These are phyloP conservation scores for Heterodera schachtii DNA, from an alignment of 1,140 invertebrate species.

Conservation along the genomic window DNA sequence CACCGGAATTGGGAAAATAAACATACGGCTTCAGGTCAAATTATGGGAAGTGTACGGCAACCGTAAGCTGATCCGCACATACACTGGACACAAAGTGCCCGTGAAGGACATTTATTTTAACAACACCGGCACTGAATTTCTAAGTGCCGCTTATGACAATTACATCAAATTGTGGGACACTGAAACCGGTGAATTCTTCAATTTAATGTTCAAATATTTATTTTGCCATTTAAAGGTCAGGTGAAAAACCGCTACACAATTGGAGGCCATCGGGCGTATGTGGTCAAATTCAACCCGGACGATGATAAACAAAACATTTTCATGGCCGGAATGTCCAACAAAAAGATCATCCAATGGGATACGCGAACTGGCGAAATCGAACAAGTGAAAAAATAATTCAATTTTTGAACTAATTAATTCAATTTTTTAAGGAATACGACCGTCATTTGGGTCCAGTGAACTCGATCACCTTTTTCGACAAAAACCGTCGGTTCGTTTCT, in stretches of 20 bases:
- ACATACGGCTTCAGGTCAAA: slow-evolving; percentile 68
- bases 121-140: slow-evolving; percentile 85
- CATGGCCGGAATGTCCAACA: slow-evolving; percentile 95
- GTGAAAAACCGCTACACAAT: slow-evolving; percentile 62
- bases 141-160: slow-evolving; percentile 83
- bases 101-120: slow-evolving; percentile 95
- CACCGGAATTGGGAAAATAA: slow-evolving; percentile 62
- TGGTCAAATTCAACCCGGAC: slow-evolving; percentile 96
- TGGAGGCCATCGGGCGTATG: slow-evolving; percentile 68
- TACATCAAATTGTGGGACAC: slow-evolving; percentile 99
- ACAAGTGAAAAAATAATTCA: slow-evolving; percentile 36
- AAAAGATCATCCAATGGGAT: slow-evolving; percentile 97
- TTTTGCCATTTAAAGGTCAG: slow-evolving; percentile 47
- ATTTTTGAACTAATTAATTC: no score
- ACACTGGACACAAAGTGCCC: slow-evolving; percentile 92
- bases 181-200: slow-evolving; percentile 74
- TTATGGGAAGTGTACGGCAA: slow-evolving; percentile 98
- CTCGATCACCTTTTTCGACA: slow-evolving; percentile 97
- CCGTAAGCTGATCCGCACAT: slow-evolving; percentile 88
- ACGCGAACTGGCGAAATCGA: slow-evolving; percentile 88
- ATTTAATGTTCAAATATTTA: no score
- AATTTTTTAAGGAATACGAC: slow-evolving; percentile 86
- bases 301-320: slow-evolving; percentile 94
- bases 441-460: slow-evolving; percentile 97
- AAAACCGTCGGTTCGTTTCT: slow-evolving; percentile 93